Evolutionary conservation across 2,113 vertebrate species (phyloP).

Genomic region (Ophthalmolycus amberensis): DNA sequence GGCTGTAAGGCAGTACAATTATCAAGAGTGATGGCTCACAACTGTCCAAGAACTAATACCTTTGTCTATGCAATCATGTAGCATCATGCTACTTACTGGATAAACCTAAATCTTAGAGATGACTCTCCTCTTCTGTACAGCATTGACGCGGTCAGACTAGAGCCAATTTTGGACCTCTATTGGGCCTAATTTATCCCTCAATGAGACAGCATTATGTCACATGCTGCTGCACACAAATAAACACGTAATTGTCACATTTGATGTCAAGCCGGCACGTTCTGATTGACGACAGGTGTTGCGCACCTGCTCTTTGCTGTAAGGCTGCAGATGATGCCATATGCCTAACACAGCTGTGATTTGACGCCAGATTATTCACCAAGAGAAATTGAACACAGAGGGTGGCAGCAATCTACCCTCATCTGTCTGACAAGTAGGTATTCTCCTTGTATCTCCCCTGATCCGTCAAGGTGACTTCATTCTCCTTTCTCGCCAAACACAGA

Average conservation of each 20-base stretch:
- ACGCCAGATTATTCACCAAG: constrained; percentile 14
- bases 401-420: not conserved
- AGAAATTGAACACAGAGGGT: not conserved
- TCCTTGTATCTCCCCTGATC: not conserved
- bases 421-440: constrained; percentile 6
- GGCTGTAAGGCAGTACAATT: no score
- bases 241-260: constrained; percentile 2
- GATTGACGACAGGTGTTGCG: constrained; percentile 38
- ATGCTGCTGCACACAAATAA: constrained; percentile 1
- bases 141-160: not conserved
- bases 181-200: constrained; percentile 16
- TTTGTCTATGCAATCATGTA: not conserved
- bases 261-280: not conserved
- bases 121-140: not conserved
- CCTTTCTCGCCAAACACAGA: not conserved
- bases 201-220: not conserved
- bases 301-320: constrained; percentile 20
- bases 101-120: not conserved
- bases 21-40: not conserved
- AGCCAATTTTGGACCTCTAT: not conserved
- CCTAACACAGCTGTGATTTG: constrained; percentile 21
- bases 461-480: constrained; percentile 8
- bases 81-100: not conserved
- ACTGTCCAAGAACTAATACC: not conserved
- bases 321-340: constrained; percentile 19